These are phyloP conservation scores for Amphiduros pacificus DNA, from an alignment of 2,888 invertebrate species.

Conservation along the genomic window DNA sequence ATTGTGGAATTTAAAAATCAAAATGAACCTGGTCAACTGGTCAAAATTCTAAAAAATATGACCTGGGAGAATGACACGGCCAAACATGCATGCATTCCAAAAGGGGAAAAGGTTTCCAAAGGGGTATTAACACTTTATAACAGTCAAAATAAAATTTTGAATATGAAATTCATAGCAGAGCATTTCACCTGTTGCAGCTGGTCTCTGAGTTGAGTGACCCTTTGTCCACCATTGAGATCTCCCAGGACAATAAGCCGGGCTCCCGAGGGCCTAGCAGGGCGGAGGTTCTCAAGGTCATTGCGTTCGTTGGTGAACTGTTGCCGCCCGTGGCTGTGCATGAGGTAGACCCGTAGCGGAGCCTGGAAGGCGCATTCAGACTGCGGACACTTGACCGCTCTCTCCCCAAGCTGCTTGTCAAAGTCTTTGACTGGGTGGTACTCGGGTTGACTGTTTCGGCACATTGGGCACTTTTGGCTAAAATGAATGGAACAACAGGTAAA, in stretches of 20 bases:
- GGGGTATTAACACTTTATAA: too few species aligned
- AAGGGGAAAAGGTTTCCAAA: too few species aligned
- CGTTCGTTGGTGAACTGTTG: slow-evolving; percentile 15
- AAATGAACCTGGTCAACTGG: too few species aligned
- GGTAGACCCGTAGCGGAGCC: slow-evolving; percentile 20
- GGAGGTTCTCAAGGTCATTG: slow-evolving; percentile 29
- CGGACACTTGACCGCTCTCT: slow-evolving; percentile 46
- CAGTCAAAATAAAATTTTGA: too few species aligned
- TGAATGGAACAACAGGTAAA: too few species aligned
- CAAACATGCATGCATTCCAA: too few species aligned
- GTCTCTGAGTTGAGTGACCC: slow-evolving; percentile 9
- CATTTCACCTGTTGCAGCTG: slow-evolving; percentile 26
- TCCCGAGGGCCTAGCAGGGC: slow-evolving; percentile 13
- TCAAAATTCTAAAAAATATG: too few species aligned
- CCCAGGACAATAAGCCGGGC: slow-evolving; percentile 10
- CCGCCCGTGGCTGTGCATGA: slow-evolving; percentile 31
- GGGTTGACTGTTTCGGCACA: slow-evolving; percentile 42
- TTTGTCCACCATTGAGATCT: neutral
- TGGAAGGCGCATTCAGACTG: slow-evolving; percentile 34
- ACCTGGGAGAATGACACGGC: too few species aligned
- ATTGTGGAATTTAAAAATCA: too few species aligned
- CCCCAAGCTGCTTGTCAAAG: slow-evolving; percentile 19
- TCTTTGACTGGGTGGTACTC: slow-evolving; percentile 40
- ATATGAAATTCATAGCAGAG: too few species aligned
- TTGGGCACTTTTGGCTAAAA: slow-evolving; percentile 47